Base-by-base conservation (phyloP, 1,140 invertebrate species). In the Scaptomyza hsui region DNA sequence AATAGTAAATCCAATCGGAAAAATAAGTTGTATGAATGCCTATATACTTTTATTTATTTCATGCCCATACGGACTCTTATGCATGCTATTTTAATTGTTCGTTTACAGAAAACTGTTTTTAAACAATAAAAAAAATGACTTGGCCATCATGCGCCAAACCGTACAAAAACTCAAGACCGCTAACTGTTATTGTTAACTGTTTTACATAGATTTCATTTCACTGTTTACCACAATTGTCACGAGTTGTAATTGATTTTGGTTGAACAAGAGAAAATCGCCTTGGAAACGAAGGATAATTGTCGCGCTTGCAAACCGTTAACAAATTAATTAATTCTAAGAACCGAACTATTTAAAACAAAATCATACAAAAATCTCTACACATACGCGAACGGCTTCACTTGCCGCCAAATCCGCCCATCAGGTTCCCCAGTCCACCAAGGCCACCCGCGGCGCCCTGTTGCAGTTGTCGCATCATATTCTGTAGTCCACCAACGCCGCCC, bases 391-490 rank as follows among this genome's bases (percentile, higher is more conserved):
- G 29, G 2, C 51, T 12, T 90, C 78, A 91, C 67, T 91, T 91
- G 55, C 89, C 89, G 16, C 90, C 85, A 91, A 93, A 82, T 79
- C 95, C 95, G 68, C 95, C 94, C 95, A 97, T 96, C 78, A 97
- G 92, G 92, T 96, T 96, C 70, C 90, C 90, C 56, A 90, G 78
- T 21, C 89, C 89, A 16, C 90, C 89, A 74, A 95, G 92, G 26
- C 94, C 93, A 32, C 94, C 95, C 76, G 95, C 95, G 2, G 95
- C 95, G 9, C 97, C 97, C 91, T 98, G 97, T 92, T 99, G 98
- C 74, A 99, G 93, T 92, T 99, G 98, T 77, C 97, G 94, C 98
- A 99, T 99, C 96, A 99, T 99, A 91, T 96, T 99, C 91, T 99
- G 98, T 2, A 99, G 92, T 7, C 99, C 98, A 47, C 95, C 94